Conservation (phyloP, 2,113 vertebrate species). For the Scolopax mira region DNA sequence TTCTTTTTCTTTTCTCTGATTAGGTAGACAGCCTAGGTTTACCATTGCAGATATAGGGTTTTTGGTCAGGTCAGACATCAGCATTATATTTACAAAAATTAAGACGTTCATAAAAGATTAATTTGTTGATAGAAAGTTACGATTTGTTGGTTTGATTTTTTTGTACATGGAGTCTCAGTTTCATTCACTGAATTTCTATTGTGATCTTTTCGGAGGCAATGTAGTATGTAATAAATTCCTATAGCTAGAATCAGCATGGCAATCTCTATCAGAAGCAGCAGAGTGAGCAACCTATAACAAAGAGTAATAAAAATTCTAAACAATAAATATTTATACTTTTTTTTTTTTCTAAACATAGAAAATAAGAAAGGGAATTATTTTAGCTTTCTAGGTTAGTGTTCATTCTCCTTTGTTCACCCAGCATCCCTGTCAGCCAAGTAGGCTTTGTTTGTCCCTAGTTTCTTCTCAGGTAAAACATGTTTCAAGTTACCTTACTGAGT, state of each 20-base stretch:
- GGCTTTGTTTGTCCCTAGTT: neutral
- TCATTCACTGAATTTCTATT: neutral
- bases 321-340: neutral
- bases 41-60: neutral
- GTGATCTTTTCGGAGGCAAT: neutral
- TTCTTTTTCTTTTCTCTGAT: neutral
- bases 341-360: neutral
- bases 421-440: neutral
- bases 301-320: neutral
- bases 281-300: neutral
- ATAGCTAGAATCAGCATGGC: neutral
- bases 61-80: neutral
- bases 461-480: neutral
- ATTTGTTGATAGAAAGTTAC: neutral
- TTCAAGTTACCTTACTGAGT: neutral
- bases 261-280: neutral
- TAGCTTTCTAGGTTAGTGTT: neutral
- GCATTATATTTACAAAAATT: neutral
- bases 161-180: neutral
- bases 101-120: neutral
- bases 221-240: neutral
- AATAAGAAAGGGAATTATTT: neutral
- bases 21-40: neutral
- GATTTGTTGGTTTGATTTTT: accelerated
- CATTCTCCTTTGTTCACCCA: neutral